Evolutionary conservation across 2,888 invertebrate genomes (phyloP).

Genomic region (Parnassius orleans): DNA sequence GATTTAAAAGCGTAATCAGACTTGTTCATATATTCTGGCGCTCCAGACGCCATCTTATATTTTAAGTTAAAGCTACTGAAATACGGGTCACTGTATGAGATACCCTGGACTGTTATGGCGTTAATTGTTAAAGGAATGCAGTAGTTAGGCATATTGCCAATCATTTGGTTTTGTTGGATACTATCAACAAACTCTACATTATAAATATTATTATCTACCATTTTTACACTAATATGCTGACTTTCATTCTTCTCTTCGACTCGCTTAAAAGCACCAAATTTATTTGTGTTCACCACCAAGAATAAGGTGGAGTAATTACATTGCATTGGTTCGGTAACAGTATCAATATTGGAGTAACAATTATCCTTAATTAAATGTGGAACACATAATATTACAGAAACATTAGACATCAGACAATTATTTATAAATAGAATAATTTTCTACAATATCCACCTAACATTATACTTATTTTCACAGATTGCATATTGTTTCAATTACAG

Average conservation of each 20-base stretch:
- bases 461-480: conserved; percentile 85
- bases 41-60: conserved; percentile 79
- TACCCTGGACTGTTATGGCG: conserved; percentile 83
- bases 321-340: conserved; percentile 83
- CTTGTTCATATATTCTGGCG: conserved; percentile 81
- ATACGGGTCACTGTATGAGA: conserved; percentile 82
- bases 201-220: conserved; percentile 82
- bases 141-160: conserved; percentile 80
- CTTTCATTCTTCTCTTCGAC: conserved; percentile 78
- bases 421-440: conserved; percentile 82
- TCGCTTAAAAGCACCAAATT: conserved; percentile 81
- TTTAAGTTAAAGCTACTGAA: conserved; percentile 82
- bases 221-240: conserved; percentile 80
- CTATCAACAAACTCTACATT: conserved; percentile 80
- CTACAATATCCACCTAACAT: conserved; percentile 80
- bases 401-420: conserved; percentile 80
- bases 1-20: conserved; percentile 83
- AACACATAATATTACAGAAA: conserved; percentile 84
- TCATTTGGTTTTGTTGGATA: conserved; percentile 82
- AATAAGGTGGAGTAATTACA: conserved; percentile 83
- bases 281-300: conserved; percentile 81
- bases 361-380: conserved; percentile 82
- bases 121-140: conserved; percentile 82
- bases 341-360: conserved; percentile 80
- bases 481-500: conserved; percentile 83